Percentiles rank a stretch among this genome's conserved stretches.
Evolutionary conservation across 1,140 invertebrate species (phyloP).

Genomic region (Cecropterus lyciades): DNA sequence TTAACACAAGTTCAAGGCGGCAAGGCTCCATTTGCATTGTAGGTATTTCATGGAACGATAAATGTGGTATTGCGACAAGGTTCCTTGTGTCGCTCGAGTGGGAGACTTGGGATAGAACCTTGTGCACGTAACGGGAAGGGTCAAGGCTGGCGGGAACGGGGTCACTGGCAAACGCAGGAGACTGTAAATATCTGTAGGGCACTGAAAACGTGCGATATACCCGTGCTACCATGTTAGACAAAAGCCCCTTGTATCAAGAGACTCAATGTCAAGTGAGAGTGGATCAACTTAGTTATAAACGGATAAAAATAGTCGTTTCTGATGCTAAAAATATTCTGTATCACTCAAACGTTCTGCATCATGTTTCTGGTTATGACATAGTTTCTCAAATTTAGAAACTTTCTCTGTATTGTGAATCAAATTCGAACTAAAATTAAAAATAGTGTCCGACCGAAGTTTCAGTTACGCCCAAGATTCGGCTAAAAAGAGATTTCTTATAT

Average conservation of each 20-base stretch:
- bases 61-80: constrained; percentile 33
- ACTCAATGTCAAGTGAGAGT: not conserved
- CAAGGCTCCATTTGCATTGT: constrained; percentile 26
- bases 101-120: constrained; percentile 26
- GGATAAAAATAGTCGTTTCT: not conserved
- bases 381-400: too few relatives aligned
- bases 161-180: constrained; percentile 15
- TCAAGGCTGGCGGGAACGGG: constrained; percentile 40
- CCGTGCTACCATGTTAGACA: not conserved
- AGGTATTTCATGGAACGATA: constrained; percentile 1
- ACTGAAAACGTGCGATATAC: not conserved
- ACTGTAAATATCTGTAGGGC: not conserved
- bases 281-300: not conserved
- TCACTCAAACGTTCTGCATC: too few relatives aligned
- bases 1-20: constrained; percentile 9
- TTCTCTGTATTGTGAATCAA: too few relatives aligned
- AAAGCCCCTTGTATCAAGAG: not conserved
- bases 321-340: not conserved
- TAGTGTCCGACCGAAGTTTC: too few relatives aligned
- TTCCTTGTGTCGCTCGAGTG: constrained; percentile 36
- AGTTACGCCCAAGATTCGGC: too few relatives aligned
- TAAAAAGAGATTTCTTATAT: too few relatives aligned
- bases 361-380: too few relatives aligned
- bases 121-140: constrained; percentile 31
- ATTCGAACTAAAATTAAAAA: too few relatives aligned